Conservation (phyloP, 2,797 vertebrate species). For the Lepidocolaptes lacrymiger region DNA sequence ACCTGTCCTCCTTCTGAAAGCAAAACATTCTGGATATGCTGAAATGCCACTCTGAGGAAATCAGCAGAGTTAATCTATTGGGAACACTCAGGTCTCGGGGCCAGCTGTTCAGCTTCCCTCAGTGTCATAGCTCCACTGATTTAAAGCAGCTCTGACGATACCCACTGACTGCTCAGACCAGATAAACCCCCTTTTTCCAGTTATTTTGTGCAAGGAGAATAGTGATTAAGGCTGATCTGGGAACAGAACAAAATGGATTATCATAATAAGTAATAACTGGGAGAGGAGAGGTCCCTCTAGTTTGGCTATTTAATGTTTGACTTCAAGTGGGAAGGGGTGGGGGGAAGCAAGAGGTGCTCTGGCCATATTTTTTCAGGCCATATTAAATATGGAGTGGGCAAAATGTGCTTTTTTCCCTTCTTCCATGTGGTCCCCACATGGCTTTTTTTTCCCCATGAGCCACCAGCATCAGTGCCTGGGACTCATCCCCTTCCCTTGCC, state of each 20-base stretch:
- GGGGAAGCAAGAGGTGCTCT: not conserved
- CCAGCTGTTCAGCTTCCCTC: constrained; percentile 4
- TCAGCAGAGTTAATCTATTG: constrained; percentile 1
- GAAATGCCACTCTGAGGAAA: constrained; percentile 12
- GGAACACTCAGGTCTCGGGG: constrained; percentile 1
- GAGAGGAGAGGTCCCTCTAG: not conserved
- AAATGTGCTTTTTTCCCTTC: not conserved
- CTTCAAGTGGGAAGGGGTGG: not conserved
- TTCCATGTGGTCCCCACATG: not conserved
- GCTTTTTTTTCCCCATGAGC: not conserved
- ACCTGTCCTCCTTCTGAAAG: constrained; percentile 19
- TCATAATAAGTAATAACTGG: not conserved
- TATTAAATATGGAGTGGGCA: not conserved
- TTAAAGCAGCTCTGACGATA: not conserved
- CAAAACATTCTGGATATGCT: not conserved
- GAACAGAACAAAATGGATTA: constrained; percentile 24
- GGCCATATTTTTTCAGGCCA: not conserved
- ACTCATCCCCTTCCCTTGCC: not conserved
- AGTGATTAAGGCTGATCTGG: not conserved
- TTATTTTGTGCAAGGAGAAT: constrained; percentile 1
- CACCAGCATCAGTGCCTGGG: not conserved
- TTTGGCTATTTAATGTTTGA: not conserved
- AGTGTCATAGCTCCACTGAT: not conserved
- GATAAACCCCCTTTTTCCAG: not conserved
- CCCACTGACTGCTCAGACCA: not conserved